Evolutionary conservation across 92 coral and sea anemone genomes (phyloP), one percentile per base, ranked within the genome.

Genomic region (Siderastrea radians): DNA sequence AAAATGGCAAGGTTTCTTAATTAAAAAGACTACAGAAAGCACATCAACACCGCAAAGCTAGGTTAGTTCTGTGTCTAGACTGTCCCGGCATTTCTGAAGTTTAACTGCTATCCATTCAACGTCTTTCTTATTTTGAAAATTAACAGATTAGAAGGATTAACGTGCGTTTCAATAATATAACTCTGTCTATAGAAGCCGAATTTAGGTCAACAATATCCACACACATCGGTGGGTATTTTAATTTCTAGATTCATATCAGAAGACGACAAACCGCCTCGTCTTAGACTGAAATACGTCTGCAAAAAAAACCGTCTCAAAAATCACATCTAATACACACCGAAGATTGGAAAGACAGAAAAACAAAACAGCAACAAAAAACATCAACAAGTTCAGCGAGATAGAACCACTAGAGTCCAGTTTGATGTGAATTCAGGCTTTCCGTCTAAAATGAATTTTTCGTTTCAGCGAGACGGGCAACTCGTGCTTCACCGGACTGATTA

Each of bases 81-180:
- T 19, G 74, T 52, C 60, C 11, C 59, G 50, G 53, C 17, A 58
- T 53, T 7, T 67, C 43, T 64, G 16, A 62, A 49, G 61, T 52
- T 15, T 17, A 47, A 46, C 11, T 55, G 69, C 17, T 47, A 60
- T 45, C 17, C 19, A 53, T 80, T 66, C 51, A 68, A 52, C 78
- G 8, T n/a, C 57, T 45, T 51, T 6, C 43, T 82, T 55, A 5
- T 44, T 16, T 17, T 55, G 44, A 68, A 45, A 82, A 82, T 82
- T 72, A 82, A 71, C 47, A 49, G 86, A 82, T 82, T 82, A 54
- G 11, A 57, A 19, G 67, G 77, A 68, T 67, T 79, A 52, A 49
- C 62, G 46, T 53, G 57, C n/a, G 57, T 49, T 12, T 45, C 10
- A 68, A 68, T 68, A 68, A 44, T 7, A 44, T 5, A 55, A 66